Conservation (phyloP, 2,113 vertebrate genomes). For the Neofelis nebulosa region DNA sequence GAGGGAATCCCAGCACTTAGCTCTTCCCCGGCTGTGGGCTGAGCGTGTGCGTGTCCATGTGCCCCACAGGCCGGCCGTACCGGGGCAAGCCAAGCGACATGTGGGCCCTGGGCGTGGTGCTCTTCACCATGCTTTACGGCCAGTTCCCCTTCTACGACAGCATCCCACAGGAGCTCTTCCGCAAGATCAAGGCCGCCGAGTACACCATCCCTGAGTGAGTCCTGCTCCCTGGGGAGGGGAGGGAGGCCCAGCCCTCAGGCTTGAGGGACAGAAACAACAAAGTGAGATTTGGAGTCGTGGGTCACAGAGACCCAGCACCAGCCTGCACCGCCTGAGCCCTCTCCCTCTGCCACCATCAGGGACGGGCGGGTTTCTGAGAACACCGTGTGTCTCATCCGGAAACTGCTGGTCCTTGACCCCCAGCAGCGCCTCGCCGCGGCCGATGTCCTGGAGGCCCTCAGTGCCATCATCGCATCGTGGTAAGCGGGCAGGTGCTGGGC, state of each 20-base stretch:
- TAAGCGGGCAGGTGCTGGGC: slow-evolving; percentile 68
- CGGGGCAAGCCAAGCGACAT: slow-evolving; percentile 99
- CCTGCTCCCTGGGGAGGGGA: neutral
- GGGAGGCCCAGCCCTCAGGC: neutral
- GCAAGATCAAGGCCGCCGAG: slow-evolving; percentile 99
- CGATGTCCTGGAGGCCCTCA: slow-evolving; percentile 96
- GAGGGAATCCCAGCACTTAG: neutral
- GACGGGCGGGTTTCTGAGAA: slow-evolving; percentile 97
- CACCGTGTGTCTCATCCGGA: slow-evolving; percentile 98
- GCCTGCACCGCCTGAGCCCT: neutral
- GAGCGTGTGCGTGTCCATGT: neutral
- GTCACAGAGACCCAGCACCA: neutral
- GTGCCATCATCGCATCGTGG: slow-evolving; percentile 97
- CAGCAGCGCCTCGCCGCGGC: slow-evolving; percentile 96
- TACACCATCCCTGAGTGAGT: slow-evolving; percentile 99
- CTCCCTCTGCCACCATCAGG: slow-evolving; percentile 70
- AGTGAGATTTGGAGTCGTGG: neutral
- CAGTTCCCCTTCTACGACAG: slow-evolving; percentile 99
- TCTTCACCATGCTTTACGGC: slow-evolving; percentile 99
- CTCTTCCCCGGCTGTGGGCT: neutral
- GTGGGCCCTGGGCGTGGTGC: slow-evolving; percentile 98
- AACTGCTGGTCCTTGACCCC: slow-evolving; percentile 96
- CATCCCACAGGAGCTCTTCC: slow-evolving; percentile 99
- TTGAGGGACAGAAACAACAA: no score
- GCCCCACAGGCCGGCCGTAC: slow-evolving; percentile 93